phyloP scores from a whole-genome alignment of 2,113 vertebrate genomes.

The Paraplagusia blochii region DNA sequence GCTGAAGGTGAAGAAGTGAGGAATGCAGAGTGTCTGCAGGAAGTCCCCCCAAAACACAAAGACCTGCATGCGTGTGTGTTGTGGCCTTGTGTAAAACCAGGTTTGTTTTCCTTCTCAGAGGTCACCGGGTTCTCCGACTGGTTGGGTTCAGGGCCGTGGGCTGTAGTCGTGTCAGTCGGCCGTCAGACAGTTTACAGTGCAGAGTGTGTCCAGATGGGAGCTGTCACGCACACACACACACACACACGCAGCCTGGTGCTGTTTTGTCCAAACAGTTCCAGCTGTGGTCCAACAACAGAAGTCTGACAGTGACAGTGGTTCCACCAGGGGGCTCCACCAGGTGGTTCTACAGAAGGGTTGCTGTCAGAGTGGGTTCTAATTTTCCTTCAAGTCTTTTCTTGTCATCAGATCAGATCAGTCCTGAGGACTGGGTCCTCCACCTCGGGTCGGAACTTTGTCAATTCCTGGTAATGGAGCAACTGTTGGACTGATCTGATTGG shows the following conservation, averaged over 20 bases:
- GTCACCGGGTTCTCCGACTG: constrained; percentile 22
- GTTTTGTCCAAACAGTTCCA: constrained; percentile 42
- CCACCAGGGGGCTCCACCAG: no score
- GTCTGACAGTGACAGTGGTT: neutral
- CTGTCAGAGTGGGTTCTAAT: no score
- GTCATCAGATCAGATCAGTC: no score
- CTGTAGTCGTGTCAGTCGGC: constrained; percentile 24
- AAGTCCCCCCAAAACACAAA: no score
- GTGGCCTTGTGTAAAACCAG: constrained; percentile 16
- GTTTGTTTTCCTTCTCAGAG: constrained; percentile 37
- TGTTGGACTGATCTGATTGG: no score
- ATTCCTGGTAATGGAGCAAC: no score
- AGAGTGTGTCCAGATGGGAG: constrained; percentile 55
- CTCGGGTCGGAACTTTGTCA: no score
- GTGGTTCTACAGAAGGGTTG: no score
- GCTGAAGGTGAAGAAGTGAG: no score
- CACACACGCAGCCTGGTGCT: constrained; percentile 12
- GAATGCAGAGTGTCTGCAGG: no score
- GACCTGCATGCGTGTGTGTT: constrained; percentile 18
- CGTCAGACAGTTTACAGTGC: constrained; percentile 36
- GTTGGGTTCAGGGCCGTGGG: constrained; percentile 14
- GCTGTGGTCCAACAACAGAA: neutral
- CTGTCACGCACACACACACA: constrained; percentile 21
- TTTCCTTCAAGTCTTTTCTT: no score
- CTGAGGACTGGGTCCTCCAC: no score